Conservation (phyloP, 2,113 vertebrate genomes). For the Alligator mississippiensis region DNA sequence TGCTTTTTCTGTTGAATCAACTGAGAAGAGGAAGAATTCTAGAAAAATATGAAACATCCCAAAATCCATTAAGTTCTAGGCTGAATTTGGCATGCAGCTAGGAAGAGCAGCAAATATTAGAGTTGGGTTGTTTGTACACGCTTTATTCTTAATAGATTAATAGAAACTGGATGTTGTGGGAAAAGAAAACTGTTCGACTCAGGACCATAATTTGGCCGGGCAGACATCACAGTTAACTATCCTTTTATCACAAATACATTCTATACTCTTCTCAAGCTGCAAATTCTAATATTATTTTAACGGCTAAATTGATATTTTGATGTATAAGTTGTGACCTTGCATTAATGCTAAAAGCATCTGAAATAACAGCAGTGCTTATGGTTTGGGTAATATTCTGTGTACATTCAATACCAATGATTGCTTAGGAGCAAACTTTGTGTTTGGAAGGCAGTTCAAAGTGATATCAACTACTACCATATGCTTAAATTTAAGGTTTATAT, state of each 20-base stretch:
- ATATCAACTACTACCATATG: background rate
- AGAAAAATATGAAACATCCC: background rate
- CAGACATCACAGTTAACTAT: accelerated
- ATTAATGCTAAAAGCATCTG: background rate
- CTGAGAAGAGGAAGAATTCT: background rate
- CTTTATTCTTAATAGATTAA: background rate
- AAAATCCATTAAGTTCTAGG: background rate
- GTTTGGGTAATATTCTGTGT: background rate
- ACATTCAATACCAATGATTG: background rate
- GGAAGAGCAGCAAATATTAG: background rate
- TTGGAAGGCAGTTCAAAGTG: background rate
- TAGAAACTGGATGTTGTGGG: background rate
- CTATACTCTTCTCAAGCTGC: background rate
- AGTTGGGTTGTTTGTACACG: background rate
- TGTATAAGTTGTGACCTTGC: background rate
- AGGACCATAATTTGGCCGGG: background rate
- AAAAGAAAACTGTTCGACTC: background rate
- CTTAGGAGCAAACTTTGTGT: background rate
- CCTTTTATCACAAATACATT: background rate
- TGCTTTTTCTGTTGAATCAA: background rate
- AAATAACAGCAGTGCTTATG: background rate
- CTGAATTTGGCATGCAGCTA: background rate
- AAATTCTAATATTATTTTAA: background rate
- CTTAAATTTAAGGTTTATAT: background rate
- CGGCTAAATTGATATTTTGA: background rate